phyloP scores from a whole-genome alignment of 1,140 invertebrate genomes.

The Bathynomus jamesi region DNA sequence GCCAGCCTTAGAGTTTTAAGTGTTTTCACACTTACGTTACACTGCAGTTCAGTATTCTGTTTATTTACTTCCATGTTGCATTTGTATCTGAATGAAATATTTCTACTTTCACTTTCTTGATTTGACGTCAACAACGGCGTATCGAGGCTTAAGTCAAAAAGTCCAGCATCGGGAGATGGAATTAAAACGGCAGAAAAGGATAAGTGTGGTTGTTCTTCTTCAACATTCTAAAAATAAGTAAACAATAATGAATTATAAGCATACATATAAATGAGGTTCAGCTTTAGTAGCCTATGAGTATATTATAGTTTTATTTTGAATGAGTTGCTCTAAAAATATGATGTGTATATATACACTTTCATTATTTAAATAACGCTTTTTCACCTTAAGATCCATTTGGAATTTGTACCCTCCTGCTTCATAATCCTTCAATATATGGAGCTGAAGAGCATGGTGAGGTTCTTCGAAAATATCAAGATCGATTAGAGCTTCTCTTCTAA shows the following conservation, averaged over 20 bases:
- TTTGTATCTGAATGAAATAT: background rate
- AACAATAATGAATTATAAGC: too few relatives aligned
- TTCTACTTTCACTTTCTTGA: background rate
- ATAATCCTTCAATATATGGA: background rate
- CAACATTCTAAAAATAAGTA: background rate
- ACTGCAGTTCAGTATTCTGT: background rate
- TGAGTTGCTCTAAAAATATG: too few relatives aligned
- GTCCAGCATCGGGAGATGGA: background rate
- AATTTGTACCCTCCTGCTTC: background rate
- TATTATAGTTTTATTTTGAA: too few relatives aligned
- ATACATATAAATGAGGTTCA: too few relatives aligned
- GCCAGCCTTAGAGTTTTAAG: too few relatives aligned
- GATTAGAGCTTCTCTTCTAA: background rate
- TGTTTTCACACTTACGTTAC: background rate
- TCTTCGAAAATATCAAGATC: background rate
- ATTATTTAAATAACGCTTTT: too few relatives aligned
- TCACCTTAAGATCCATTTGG: background rate
- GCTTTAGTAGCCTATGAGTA: too few relatives aligned
- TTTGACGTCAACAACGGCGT: background rate
- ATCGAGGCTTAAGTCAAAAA: background rate
- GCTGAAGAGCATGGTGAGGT: background rate
- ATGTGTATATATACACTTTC: too few relatives aligned
- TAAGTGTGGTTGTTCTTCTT: background rate
- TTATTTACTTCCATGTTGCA: background rate
- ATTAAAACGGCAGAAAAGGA: background rate